Evolutionary conservation across 2,888 invertebrate species (phyloP), one percentile per base, ranked within the genome.

Genomic region (Epicampocera succincta): DNA sequence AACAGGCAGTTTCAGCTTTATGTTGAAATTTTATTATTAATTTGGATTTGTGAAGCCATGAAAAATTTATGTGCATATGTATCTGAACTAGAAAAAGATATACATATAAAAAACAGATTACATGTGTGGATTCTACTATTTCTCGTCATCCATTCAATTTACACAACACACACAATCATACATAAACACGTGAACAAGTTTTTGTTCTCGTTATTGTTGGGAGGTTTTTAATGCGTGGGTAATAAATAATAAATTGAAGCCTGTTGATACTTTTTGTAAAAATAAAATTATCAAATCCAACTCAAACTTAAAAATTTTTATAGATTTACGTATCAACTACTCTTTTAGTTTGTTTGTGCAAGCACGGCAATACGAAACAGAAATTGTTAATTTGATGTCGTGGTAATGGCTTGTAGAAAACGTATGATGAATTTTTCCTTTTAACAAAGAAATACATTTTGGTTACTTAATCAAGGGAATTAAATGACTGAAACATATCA

Each of bases 171-270:
- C 65, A 25, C 42, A 50, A 9, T 21, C 25, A 60, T 21, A 33
- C 46, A 46, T 46, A 46, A 73, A 56, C 74, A 74, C 65, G 74
- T 74, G 74, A 74, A 74, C 74, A 46, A 65, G 74, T 72, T 72
- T 25, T 25, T 25, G 25, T 25, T 25, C 25, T 25, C 25, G 17
- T 48, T 48, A 48, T 4, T 52, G 13, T 13, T 52, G 12, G 2
- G 6, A 13, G 13, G 25, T 21, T 52, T 25, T 52, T 52, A 25
- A 25, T 52, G 25, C 21, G 25, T n/a, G 50, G 46, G 9, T 1
- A 50, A 21, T 50, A 52, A 52, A 25, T 52, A 52, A 52, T 52
- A 21, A 48, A 48, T 1, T 5, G 3, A 21, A 25, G 25, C 50
- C 33, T 56, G 40, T 58, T 58, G 38, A 58, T 58, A 58, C 12